These are phyloP conservation scores for Craniophora ligustri DNA, from an alignment of 2,888 invertebrate genomes.

Conservation along the genomic window DNA sequence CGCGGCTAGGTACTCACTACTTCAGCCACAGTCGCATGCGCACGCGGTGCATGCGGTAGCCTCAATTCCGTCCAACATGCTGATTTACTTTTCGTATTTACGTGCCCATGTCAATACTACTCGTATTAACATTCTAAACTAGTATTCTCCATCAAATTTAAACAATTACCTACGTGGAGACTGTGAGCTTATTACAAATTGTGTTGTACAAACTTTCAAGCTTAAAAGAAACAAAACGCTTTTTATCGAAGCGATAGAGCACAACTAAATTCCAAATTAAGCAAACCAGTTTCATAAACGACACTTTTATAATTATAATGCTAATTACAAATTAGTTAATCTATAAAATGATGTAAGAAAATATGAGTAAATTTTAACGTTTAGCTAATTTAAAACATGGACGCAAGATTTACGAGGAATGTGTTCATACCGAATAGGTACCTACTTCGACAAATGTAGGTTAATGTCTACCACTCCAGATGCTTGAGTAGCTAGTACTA, in stretches of 20 bases:
- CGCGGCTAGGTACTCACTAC: slow-evolving; percentile 58
- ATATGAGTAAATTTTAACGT: slow-evolving; percentile 34
- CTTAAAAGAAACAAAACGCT: not conserved
- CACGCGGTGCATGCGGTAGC: slow-evolving; percentile 54
- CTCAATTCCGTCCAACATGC: slow-evolving; percentile 52
- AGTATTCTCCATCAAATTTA: too few relatives aligned
- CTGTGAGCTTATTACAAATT: not conserved
- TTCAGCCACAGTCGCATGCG: slow-evolving; percentile 53
- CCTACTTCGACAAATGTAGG: slow-evolving; percentile 60
- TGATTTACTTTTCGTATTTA: slow-evolving; percentile 27
- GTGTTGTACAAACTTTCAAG: not conserved
- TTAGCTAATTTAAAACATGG: slow-evolving; percentile 45
- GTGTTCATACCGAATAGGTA: slow-evolving; percentile 41
- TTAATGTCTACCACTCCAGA: slow-evolving; percentile 62
- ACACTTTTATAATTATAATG: slow-evolving; percentile 14
- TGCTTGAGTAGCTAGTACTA: slow-evolving; percentile 34
- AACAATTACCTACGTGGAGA: too few relatives aligned
- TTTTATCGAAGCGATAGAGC: not conserved
- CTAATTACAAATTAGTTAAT: slow-evolving; percentile 39
- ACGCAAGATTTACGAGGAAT: slow-evolving; percentile 50
- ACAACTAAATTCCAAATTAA: slow-evolving; percentile 20
- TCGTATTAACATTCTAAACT: too few relatives aligned
- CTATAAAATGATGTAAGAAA: slow-evolving; percentile 26
- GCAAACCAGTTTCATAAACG: slow-evolving; percentile 20
- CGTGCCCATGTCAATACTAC: slow-evolving; percentile 17